These are phyloP conservation scores for Pyrocoelia pectoralis DNA, from an alignment of 2,888 invertebrate species.

Conservation along the genomic window DNA sequence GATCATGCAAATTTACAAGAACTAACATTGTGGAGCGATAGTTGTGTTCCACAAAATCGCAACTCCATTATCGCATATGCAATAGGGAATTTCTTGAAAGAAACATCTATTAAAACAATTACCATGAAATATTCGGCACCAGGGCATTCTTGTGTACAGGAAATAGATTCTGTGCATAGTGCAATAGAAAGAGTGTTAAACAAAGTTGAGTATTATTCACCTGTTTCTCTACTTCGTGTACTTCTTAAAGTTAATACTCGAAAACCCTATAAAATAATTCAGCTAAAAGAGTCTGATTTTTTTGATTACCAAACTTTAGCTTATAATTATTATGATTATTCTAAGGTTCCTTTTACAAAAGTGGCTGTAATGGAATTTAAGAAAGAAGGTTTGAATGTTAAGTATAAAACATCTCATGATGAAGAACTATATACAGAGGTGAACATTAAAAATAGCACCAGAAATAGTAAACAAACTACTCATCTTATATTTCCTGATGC, in stretches of 20 bases:
- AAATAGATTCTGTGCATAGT: slow-evolving; percentile 38
- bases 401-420: too few species aligned
- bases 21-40: slow-evolving; percentile 39
- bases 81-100: slow-evolving; percentile 28
- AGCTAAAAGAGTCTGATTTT: background rate
- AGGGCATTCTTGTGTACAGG: slow-evolving; percentile 42
- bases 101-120: slow-evolving; percentile 29
- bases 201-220: slow-evolving; percentile 26
- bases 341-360: too few species aligned
- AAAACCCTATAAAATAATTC: slow-evolving; percentile 9
- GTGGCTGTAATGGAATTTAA: too few species aligned
- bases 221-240: slow-evolving; percentile 15
- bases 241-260: slow-evolving; percentile 15
- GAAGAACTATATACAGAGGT: too few species aligned
- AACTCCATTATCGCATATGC: slow-evolving; percentile 35
- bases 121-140: slow-evolving; percentile 42
- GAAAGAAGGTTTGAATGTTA: too few species aligned
- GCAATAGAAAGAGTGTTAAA: slow-evolving; percentile 33
- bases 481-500: too few species aligned
- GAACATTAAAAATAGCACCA: too few species aligned
- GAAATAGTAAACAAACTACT: too few species aligned
- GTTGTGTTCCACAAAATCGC: slow-evolving; percentile 40
- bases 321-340: too few species aligned
- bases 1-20: slow-evolving; percentile 36
- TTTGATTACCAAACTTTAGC: slow-evolving; percentile 3